Percentiles rank a stretch among this genome's conserved stretches.
phyloP scores from a whole-genome alignment of 2,113 vertebrate species.

The Acanthisitta chloris region DNA sequence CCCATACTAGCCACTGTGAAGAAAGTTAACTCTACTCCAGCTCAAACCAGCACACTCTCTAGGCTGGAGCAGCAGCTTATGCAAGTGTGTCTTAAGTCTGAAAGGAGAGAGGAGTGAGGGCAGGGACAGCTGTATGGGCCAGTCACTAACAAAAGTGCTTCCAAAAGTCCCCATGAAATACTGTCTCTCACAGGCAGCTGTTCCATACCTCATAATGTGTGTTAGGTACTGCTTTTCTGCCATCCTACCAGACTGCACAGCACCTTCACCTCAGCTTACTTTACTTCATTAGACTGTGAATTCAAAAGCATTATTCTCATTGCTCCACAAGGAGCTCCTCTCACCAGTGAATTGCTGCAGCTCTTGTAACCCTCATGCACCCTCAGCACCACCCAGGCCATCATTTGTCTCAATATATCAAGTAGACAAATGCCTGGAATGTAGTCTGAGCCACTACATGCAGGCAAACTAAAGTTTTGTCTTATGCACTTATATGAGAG shows the following conservation, averaged over 20 bases:
- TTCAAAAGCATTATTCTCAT: neutral
- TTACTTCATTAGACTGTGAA: neutral
- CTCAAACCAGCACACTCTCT: too few relatives aligned
- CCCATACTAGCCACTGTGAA: too few relatives aligned
- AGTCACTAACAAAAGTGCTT: neutral
- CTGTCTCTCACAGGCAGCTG: slow-evolving; percentile 37
- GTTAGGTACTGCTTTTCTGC: neutral
- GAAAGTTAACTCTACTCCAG: too few relatives aligned
- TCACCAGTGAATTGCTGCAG: neutral
- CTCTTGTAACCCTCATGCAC: fast-evolving
- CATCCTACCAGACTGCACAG: neutral
- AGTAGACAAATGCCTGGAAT: neutral
- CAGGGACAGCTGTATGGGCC: neutral
- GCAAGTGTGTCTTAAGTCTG: neutral
- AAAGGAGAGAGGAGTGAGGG: neutral
- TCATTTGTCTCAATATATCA: neutral
- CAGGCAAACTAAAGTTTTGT: neutral
- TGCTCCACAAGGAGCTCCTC: neutral
- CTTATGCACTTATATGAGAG: neutral
- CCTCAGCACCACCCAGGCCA: neutral
- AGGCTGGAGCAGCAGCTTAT: neutral
- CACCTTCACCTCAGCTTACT: neutral
- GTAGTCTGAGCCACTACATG: neutral
- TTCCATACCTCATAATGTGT: neutral
- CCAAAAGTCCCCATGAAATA: slow-evolving; percentile 39